These are phyloP conservation scores for Drosophila koepferae DNA, from an alignment of 2,888 invertebrate species.

Conservation along the genomic window DNA sequence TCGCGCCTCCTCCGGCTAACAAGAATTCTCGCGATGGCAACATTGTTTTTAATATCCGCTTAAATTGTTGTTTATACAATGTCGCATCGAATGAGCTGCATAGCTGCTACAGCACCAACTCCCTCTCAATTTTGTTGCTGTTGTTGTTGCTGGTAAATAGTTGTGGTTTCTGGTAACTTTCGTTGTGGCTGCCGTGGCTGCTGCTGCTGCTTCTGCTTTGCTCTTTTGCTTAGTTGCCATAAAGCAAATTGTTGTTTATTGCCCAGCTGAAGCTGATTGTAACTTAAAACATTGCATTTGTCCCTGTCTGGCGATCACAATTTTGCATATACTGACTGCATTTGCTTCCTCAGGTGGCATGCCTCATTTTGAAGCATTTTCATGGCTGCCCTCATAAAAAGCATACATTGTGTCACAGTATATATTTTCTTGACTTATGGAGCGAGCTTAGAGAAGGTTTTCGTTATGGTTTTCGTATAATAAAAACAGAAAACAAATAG, in stretches of 20 bases:
- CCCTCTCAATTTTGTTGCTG: background rate
- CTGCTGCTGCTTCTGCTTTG: constrained; percentile 32
- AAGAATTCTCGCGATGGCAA: constrained; percentile 56
- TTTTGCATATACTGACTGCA: constrained; percentile 40
- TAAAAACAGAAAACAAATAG: background rate
- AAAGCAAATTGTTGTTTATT: constrained; percentile 77
- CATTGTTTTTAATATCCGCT: constrained; percentile 81
- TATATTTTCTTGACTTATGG: background rate
- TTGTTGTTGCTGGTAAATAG: constrained; percentile 26
- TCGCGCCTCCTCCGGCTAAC: constrained; percentile 26
- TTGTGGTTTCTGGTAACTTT: constrained; percentile 58
- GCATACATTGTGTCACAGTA: background rate
- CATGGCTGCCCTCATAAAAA: background rate
- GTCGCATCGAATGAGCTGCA: constrained; percentile 65
- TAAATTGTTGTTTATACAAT: constrained; percentile 79
- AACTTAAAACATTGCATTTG: constrained; percentile 44
- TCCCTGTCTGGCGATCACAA: constrained; percentile 21
- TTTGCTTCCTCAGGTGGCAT: constrained; percentile 14
- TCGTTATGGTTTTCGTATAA: no score
- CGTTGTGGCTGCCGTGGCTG: constrained; percentile 9
- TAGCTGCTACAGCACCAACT: constrained; percentile 38
- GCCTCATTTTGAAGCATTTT: constrained; percentile 19
- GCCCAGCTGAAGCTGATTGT: constrained; percentile 41
- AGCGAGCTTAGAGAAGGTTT: background rate
- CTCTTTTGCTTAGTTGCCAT: constrained; percentile 63